Conservation (phyloP, 2,797 vertebrate genomes). For the Chrysocyon brachyurus region DNA sequence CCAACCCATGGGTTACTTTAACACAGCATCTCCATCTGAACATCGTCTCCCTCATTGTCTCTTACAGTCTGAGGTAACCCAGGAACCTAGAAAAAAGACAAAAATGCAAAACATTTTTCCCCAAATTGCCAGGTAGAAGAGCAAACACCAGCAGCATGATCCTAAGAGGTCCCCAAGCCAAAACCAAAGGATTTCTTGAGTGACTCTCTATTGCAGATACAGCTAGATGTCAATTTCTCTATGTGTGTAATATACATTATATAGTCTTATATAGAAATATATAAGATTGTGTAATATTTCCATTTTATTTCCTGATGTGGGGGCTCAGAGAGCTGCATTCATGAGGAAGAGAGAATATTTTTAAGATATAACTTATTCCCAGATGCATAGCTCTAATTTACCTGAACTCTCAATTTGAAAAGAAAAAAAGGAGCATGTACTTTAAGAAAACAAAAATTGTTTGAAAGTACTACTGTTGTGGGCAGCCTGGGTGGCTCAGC, state of each 20-base stretch:
- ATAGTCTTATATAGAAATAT: not conserved
- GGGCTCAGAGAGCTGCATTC: not conserved
- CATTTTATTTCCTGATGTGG: constrained; percentile 37
- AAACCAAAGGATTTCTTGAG: not conserved
- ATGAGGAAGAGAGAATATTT: not conserved
- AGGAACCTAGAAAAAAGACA: not conserved
- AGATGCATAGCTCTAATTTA: not conserved
- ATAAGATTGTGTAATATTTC: not conserved
- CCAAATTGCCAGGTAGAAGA: not conserved
- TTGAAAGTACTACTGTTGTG: not conserved
- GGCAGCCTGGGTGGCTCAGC: no score
- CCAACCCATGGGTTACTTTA: not conserved
- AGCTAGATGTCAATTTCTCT: not conserved
- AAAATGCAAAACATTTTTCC: not conserved
- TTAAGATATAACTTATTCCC: not conserved
- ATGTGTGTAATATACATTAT: not conserved
- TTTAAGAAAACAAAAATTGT: constrained; percentile 48
- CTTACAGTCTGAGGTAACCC: not conserved
- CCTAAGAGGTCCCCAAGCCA: not conserved
- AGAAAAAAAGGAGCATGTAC: not conserved
- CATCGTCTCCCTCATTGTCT: not conserved
- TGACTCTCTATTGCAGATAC: not conserved
- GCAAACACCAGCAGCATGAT: not conserved
- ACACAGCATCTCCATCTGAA: not conserved
- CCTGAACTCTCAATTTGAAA: not conserved